Conservation (phyloP, 2,113 vertebrate genomes). For the Onychostruthus taczanowskii region DNA sequence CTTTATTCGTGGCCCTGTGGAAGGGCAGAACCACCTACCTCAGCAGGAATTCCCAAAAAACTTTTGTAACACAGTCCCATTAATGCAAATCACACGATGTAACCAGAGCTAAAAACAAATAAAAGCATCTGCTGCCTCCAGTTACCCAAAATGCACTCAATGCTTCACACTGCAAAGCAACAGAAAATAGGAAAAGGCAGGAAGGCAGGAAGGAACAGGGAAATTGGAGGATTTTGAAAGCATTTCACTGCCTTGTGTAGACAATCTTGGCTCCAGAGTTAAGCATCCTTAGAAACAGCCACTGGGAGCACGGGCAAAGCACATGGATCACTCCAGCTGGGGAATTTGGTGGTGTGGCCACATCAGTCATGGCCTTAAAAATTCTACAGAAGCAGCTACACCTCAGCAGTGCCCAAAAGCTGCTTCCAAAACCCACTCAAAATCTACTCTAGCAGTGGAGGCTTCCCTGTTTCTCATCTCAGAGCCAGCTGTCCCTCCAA, state of each 20-base stretch:
- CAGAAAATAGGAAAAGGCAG: background rate
- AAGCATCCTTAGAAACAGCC: background rate
- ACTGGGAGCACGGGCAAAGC: background rate
- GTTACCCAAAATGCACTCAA: background rate
- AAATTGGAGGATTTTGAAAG: background rate
- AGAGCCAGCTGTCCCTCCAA: background rate
- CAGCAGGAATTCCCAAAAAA: background rate
- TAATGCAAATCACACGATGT: background rate
- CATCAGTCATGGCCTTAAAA: background rate
- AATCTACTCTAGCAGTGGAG: background rate
- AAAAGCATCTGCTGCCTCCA: background rate
- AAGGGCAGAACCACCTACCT: background rate
- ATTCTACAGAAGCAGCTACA: background rate
- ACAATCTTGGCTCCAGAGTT: background rate
- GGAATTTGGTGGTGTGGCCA: background rate
- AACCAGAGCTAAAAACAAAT: background rate
- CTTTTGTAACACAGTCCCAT: background rate
- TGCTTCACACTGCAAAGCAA: conserved; percentile 36
- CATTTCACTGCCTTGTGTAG: background rate
- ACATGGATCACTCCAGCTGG: background rate
- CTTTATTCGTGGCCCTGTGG: background rate
- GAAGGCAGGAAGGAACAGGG: background rate
- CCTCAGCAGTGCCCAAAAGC: background rate
- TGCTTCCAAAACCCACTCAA: background rate
- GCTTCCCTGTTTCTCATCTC: background rate